A percentile compares a stretch with the other conserved stretches of the same genome.
These are phyloP conservation scores for Sweltsa coloradensis DNA, from an alignment of 1,140 invertebrate species.

Conservation along the genomic window DNA sequence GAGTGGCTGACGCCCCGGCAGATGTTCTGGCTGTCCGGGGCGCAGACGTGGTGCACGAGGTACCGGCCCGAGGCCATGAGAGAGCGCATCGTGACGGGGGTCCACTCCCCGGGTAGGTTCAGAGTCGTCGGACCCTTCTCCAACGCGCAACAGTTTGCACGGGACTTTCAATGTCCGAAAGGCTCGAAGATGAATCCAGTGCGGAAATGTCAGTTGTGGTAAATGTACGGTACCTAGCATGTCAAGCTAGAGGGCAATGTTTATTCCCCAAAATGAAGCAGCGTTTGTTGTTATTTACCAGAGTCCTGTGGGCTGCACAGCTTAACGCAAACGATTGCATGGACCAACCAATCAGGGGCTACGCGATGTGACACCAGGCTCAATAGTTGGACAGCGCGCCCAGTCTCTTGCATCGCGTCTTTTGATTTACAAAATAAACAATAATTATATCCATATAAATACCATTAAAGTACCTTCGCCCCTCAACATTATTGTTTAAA, in stretches of 20 bases:
- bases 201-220: slow-evolving; percentile 38
- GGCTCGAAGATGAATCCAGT: slow-evolving; percentile 46
- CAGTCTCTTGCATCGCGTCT: too few relatives aligned
- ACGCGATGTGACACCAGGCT: too few relatives aligned
- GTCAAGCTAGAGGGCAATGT: slow-evolving; percentile 17
- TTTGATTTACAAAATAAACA: too few relatives aligned
- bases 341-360: too few relatives aligned
- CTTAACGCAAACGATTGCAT: too few relatives aligned
- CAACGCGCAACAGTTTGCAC: slow-evolving; percentile 49
- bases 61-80: slow-evolving; percentile 58
- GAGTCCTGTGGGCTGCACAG: too few relatives aligned
- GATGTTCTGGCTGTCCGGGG: slow-evolving; percentile 53
- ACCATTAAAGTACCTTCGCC: too few relatives aligned
- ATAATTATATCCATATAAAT: too few relatives aligned
- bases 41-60: slow-evolving; percentile 47
- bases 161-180: slow-evolving; percentile 44
- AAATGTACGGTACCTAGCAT: slow-evolving; percentile 14
- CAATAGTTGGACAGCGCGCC: too few relatives aligned
- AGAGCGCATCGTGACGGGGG: slow-evolving; percentile 49
- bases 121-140: slow-evolving; percentile 53
- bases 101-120: slow-evolving; percentile 35
- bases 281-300: not conserved
- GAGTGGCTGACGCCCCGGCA: slow-evolving; percentile 32
- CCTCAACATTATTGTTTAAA: too few relatives aligned
- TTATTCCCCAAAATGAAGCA: not conserved